Evolutionary conservation across 2,888 invertebrate species (phyloP), one percentile per base, ranked within the genome.

Genomic region (Syrista parreyssii): DNA sequence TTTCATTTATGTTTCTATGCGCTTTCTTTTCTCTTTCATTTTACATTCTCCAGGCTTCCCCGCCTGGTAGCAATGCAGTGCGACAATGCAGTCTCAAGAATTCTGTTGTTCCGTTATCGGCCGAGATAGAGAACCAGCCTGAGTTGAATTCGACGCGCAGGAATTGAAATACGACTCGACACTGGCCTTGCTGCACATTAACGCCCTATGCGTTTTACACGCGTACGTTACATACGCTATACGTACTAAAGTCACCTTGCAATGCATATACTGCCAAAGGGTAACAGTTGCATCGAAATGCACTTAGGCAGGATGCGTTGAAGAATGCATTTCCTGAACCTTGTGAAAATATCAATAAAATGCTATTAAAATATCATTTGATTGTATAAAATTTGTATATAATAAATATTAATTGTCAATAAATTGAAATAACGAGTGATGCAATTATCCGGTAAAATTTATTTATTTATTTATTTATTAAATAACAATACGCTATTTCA

Each of bases 111-210:
- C 81, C 83, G 84, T 87, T 88, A 86, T 85, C 84, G 86, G 71
- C 81, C 81, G 77, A 79, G 81, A 76, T 75, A 84, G 80, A 81
- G 78, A 78, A 34, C 71, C 74, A 71, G 80, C 80, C 77, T 79
- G 82, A 83, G 85, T 87, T 85, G 87, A 88, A 87, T 88, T 87
- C 84, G 87, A 86, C 84, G 83, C 86, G 81, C 83, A 76, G 82
- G 86, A 85, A 85, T 87, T 85, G 88, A 88, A 88, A 87, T 87
- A 84, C 84, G 86, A 87, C 84, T 82, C 81, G 80, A 79, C 80
- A 78, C 74, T 74, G 79, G 80, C 83, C 82, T 71, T 71, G 71
- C 71, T 23, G 55, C 55, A 55, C 55, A 55, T 55, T 55, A 55
- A 55, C 55, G 55, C 55, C 55, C 55, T 55, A 55, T 55, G 55